A percentile compares a stretch with the other conserved stretches of the same genome.
These are phyloP conservation scores for Sipha maydis DNA, from an alignment of 2,888 invertebrate species.

Conservation along the genomic window DNA sequence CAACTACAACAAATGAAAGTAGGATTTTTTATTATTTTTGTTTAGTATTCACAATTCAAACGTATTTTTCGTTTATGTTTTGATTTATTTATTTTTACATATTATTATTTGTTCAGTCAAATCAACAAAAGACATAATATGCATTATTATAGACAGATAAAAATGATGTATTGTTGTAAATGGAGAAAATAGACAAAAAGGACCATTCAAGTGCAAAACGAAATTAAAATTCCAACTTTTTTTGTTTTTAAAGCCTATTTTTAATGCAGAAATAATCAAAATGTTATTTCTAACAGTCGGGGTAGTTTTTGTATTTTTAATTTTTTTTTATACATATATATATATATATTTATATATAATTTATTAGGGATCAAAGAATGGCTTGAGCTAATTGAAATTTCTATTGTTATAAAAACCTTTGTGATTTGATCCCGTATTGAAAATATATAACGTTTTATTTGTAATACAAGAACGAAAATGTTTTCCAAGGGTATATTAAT, in stretches of 20 bases:
- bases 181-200: constrained; percentile 6
- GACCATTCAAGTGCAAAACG: constrained; percentile 18
- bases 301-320: constrained; percentile 7
- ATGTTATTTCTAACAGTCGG: constrained; percentile 22
- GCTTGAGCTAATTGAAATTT: constrained; percentile 35
- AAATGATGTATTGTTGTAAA: constrained; percentile 15
- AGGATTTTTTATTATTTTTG: background rate
- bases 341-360: background rate
- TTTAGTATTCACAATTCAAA: background rate
- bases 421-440: constrained; percentile 7
- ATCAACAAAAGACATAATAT: constrained; percentile 19
- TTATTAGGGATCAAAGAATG: background rate
- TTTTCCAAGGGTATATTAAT: background rate
- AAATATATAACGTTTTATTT: background rate
- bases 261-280: constrained; percentile 24
- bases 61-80: constrained; percentile 2
- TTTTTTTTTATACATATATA: background rate
- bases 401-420: constrained; percentile 19
- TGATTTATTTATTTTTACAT: constrained; percentile 10
- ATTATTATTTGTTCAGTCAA: constrained; percentile 32
- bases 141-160: constrained; percentile 1
- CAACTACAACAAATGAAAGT: background rate
- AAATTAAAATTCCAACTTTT: background rate
- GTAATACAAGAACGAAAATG: background rate
- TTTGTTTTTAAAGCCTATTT: constrained; percentile 39